Evolutionary conservation across 2,797 vertebrate genomes (phyloP), one percentile per base, ranked within the genome.

Genomic region (Sphenodon punctatus): DNA sequence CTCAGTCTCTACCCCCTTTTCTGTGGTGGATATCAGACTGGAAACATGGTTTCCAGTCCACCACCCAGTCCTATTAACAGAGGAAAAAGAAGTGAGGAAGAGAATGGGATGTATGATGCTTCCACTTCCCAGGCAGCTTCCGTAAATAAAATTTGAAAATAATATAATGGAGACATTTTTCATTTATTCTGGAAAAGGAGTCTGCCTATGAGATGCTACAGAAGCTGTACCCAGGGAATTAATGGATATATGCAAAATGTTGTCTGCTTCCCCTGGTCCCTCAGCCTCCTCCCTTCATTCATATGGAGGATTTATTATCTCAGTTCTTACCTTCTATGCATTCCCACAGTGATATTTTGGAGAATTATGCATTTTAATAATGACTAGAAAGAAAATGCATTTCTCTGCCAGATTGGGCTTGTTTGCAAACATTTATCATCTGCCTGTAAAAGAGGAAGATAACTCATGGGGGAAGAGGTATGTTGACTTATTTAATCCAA

Each of bases 241-340:
- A 5, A 3, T 12, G 45, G 22, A 34, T 61, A 32, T 48, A 39
- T 8, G 36, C 41, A 2, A 34, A 48, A 64, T n/a, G n/a, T 30
- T 16, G 61, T n/a, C 30, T 25, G 30, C 39, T 43, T 60, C 42
- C 46, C 43, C 5, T 20, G 15, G 0, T 2, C 0, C 32, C 13
- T 59, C 32, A 2, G 46, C 0, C 0, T 41, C 38, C 23, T 2
- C 0, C 16, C 36, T 43, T 55, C 17, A 2, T 23, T 32, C 2
- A 0, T 6, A 14, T 2, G 7, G 23, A 16, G 0, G 8, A 61
- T 64, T 2, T 0, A 23, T 36, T 49, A 14, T 1, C 19, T 27
- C 27, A 7, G 11, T 22, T 48, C 27, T 11, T 20, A 30, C 25
- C 53, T 32, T 56, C 72, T 72, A 6, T 10, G 22, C 58, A 19